These are phyloP conservation scores for Philereme vetulata DNA, from an alignment of 2,888 invertebrate species.

Conservation along the genomic window DNA sequence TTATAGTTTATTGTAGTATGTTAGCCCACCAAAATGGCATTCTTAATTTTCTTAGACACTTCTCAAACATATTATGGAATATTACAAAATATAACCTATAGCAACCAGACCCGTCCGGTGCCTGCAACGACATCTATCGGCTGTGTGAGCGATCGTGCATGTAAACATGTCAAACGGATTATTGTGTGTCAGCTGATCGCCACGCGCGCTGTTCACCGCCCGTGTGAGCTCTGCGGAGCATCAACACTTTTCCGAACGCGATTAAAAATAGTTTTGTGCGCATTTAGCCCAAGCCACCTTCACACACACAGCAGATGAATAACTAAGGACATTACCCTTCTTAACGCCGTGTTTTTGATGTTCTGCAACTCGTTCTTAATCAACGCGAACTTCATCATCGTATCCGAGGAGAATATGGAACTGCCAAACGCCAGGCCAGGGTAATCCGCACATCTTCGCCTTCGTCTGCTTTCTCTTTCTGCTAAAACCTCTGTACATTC, in stretches of 20 bases:
- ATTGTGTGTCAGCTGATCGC: constrained; percentile 80
- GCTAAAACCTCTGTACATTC: constrained; percentile 95
- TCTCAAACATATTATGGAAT: too few relatives aligned
- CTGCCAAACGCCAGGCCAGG: constrained; percentile 96
- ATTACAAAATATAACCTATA: too few relatives aligned
- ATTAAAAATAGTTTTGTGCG: constrained; percentile 80
- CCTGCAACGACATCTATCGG: constrained; percentile 71
- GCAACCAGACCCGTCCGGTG: constrained; percentile 44
- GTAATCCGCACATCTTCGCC: constrained; percentile 94
- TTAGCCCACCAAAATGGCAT: too few relatives aligned
- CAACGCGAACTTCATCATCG: constrained; percentile 98
- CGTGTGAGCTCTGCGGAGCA: constrained; percentile 50
- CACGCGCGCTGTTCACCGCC: constrained; percentile 59
- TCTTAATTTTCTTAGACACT: too few relatives aligned
- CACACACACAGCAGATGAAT: constrained; percentile 71
- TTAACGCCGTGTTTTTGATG: constrained; percentile 97
- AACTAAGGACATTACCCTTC: constrained; percentile 91
- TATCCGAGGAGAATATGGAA: constrained; percentile 97
- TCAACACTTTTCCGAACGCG: constrained; percentile 63
- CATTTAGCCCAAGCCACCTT: constrained; percentile 73
- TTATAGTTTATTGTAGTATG: too few relatives aligned
- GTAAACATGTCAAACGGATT: constrained; percentile 79
- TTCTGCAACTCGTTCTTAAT: constrained; percentile 99
- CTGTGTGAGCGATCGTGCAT: constrained; percentile 50
- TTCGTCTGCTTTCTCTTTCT: constrained; percentile 90